phyloP scores from a whole-genome alignment of 23 tunicate species.

The Corella eumyota region DNA sequence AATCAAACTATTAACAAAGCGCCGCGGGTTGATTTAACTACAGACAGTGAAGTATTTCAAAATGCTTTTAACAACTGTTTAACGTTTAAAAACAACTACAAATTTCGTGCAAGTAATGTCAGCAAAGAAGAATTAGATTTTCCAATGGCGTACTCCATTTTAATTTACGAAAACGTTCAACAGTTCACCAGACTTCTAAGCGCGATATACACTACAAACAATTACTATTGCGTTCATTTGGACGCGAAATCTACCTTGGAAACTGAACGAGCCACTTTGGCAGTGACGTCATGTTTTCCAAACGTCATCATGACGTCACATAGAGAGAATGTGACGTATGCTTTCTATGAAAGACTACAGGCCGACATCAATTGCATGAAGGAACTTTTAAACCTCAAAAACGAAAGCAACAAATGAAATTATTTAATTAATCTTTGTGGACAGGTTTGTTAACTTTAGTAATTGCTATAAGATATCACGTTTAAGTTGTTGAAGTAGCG shows the following conservation, averaged over 20 bases:
- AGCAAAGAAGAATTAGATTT: conserved; percentile 20
- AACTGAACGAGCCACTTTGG: background rate
- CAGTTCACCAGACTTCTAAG: conserved; percentile 2
- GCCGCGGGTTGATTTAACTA: background rate
- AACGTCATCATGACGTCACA: conserved; percentile 7
- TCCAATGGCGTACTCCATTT: conserved; percentile 62
- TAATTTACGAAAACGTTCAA: background rate
- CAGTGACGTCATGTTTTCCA: conserved; percentile 3
- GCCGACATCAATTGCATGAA: conserved; percentile 30
- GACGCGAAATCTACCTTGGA: conserved; percentile 1
- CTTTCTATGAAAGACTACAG: conserved; percentile 10
- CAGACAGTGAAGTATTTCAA: too few relatives aligned
- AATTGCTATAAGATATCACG: too few relatives aligned
- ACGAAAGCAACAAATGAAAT: conserved; percentile 5
- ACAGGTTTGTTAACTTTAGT: conserved; percentile 24
- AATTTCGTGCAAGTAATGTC: too few relatives aligned
- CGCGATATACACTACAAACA: conserved; percentile 6
- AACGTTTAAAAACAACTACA: too few relatives aligned
- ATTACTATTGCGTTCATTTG: conserved; percentile 9
- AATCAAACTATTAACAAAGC: background rate
- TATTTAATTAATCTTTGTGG: conserved; percentile 27
- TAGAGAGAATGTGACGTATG: conserved; percentile 16
- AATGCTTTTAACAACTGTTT: too few relatives aligned
- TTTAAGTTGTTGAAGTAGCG: too few relatives aligned
- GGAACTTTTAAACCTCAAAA: conserved; percentile 13